Conservation (phyloP, 2,797 vertebrate genomes). For the Paedocypris micromegethes region DNA sequence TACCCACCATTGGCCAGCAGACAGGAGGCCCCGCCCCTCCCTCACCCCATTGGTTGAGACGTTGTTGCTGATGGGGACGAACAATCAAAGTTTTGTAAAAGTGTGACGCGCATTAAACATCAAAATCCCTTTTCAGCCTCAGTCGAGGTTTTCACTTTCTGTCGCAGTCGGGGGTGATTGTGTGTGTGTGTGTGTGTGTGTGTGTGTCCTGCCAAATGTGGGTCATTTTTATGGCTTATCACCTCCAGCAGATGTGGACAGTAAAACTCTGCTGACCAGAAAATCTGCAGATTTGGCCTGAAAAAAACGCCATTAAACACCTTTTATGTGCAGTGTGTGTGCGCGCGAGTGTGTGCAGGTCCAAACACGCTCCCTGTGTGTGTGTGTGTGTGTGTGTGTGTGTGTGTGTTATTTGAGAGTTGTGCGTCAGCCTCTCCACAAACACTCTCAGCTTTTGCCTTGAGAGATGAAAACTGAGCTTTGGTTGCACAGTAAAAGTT, state of each 20-base stretch:
- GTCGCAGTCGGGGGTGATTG: slow-evolving; percentile 2
- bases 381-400: slow-evolving; percentile 40
- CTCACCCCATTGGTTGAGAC: too few species aligned
- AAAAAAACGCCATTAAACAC: slow-evolving; percentile 34
- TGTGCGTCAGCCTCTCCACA: not conserved
- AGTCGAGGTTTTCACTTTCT: not conserved
- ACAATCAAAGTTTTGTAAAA: too few species aligned
- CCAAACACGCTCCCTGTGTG: slow-evolving; percentile 30
- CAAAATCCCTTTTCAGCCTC: not conserved
- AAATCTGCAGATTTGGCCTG: slow-evolving; percentile 43
- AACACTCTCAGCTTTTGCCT: too few species aligned
- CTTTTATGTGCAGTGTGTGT: slow-evolving; percentile 22
- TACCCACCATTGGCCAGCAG: too few species aligned
- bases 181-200: slow-evolving; percentile 11
- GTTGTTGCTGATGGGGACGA: too few species aligned
- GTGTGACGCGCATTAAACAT: not conserved
- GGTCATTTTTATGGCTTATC: slow-evolving; percentile 50
- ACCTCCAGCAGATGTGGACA: slow-evolving; percentile 48
- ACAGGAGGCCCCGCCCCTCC: too few species aligned
- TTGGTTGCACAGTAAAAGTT: too few species aligned
- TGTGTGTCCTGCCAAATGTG: slow-evolving; percentile 37
- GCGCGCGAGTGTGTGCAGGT: slow-evolving; percentile 9
- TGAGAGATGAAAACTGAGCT: too few species aligned
- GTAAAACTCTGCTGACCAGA: slow-evolving; percentile 49
- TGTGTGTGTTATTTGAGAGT: slow-evolving; percentile 24